Evolutionary conservation across 92 coral and sea anemone species (phyloP), one percentile per base, ranked within the genome.

Genomic region (Metridium senile): DNA sequence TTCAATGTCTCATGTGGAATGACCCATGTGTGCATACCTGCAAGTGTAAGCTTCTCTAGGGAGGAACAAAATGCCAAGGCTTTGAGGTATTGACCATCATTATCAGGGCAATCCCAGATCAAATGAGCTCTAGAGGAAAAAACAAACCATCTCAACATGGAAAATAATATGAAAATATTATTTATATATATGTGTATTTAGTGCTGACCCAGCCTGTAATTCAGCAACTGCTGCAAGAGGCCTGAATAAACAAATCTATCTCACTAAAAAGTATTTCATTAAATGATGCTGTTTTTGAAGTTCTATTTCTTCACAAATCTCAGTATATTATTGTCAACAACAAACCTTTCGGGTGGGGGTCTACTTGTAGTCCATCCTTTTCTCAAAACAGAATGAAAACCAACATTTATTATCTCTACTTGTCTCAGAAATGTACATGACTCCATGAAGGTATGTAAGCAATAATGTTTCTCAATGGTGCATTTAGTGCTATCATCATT

Each of bases 381-480:
- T 25, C 84, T 79, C 62, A 79, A 28, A 58, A 79, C 84, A 33
- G 84, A 79, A 79, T 79, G 84, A 70, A 79, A 79, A 34, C 84
- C 84, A 27, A 71, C 68, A n/a, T 31, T 61, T 25, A 79, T 79
- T 9, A 79, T 57, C 27, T 79, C 84, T 13, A 79, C 25, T 18
- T 68, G 58, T 10, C 53, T 65, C 29, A 79, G 84, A 58, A 68
- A 79, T 32, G 9, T 58, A 28, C 84, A 79, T 21, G 78, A 33
- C 13, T 21, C 27, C 23, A 34, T 34, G 22, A 79, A 13, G 26
- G 66, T 79, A 9, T 58, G 49, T 27, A 79, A 70, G 53, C 25
- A 33, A n/a, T 25, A 29, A 20, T 18, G 46, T 18, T 66, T 54
- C 67, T 73, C 54, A 35, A 33, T 0, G 33, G 26, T 39, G 0